Evolutionary conservation across 2,888 invertebrate species (phyloP).

Genomic region (Oxycera nigricornis): DNA sequence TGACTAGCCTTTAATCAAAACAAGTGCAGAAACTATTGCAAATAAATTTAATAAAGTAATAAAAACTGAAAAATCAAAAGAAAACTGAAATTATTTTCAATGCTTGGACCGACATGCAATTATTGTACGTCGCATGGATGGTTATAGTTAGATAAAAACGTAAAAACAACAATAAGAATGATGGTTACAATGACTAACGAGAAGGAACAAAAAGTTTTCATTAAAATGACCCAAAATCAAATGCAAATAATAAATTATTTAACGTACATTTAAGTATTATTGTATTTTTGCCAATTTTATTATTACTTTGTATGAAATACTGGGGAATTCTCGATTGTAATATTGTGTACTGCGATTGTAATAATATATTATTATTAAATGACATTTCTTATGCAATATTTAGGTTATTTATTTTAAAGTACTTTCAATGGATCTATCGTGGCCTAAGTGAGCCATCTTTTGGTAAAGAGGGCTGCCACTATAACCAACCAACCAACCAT

Average conservation of each 20-base stretch:
- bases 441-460: too few relatives aligned
- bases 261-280: slow-evolving; percentile 19
- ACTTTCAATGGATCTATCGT: too few relatives aligned
- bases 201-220: background rate
- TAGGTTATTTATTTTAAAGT: background rate
- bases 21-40: background rate
- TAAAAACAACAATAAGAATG: background rate
- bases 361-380: slow-evolving; percentile 28
- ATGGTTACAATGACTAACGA: background rate
- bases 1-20: slow-evolving; percentile 17
- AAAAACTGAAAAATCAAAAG: background rate
- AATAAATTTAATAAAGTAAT: background rate
- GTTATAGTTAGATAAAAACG: background rate
- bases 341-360: slow-evolving; percentile 33
- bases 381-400: slow-evolving; percentile 17
- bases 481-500: too few relatives aligned
- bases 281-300: slow-evolving; percentile 39
- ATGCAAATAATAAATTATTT: slow-evolving; percentile 24
- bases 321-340: slow-evolving; percentile 9
- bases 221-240: background rate
- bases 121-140: slow-evolving; percentile 16
- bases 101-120: background rate
- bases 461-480: too few relatives aligned
- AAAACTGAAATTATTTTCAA: background rate
- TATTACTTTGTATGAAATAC: slow-evolving; percentile 16